These are phyloP conservation scores for Chrysomela aeneicollis DNA, from an alignment of 2,888 invertebrate genomes.

Conservation along the genomic window DNA sequence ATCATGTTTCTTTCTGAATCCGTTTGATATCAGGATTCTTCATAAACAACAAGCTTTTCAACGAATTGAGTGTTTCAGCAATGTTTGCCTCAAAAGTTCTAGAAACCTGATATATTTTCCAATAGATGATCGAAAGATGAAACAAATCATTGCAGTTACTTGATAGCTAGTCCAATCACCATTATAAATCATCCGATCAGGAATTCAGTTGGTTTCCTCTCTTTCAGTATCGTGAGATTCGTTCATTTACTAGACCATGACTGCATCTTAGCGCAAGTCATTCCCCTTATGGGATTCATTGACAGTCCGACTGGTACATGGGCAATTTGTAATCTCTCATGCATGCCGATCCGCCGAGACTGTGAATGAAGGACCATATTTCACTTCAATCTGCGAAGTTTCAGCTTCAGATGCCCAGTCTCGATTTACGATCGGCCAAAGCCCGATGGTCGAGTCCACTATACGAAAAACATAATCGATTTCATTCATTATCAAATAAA, in stretches of 20 bases:
- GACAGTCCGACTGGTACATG: constrained; percentile 43
- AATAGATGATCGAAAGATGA: background rate
- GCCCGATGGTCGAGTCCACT: background rate
- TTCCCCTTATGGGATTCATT: constrained; percentile 30
- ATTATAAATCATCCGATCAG: background rate
- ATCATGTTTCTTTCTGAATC: too few relatives aligned
- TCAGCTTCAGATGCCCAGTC: constrained; percentile 57
- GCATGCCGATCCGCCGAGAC: constrained; percentile 54
- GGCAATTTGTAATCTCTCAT: constrained; percentile 55
- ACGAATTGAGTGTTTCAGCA: too few relatives aligned
- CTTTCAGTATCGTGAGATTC: background rate
- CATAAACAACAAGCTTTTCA: too few relatives aligned
- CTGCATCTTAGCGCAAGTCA: constrained; percentile 22
- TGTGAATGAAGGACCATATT: constrained; percentile 60
- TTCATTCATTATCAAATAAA: background rate
- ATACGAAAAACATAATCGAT: background rate
- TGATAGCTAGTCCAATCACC: background rate
- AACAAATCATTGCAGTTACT: background rate
- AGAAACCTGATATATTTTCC: too few relatives aligned
- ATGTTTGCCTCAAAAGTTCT: too few relatives aligned
- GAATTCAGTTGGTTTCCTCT: background rate
- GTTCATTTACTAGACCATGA: background rate
- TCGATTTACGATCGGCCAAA: constrained; percentile 55
- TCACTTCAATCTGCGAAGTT: constrained; percentile 58
- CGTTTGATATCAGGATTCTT: too few relatives aligned